Conservation (phyloP, 37 sponge, comb jelly and placozoan genomes). For the Diacarnus erythraeanus region DNA sequence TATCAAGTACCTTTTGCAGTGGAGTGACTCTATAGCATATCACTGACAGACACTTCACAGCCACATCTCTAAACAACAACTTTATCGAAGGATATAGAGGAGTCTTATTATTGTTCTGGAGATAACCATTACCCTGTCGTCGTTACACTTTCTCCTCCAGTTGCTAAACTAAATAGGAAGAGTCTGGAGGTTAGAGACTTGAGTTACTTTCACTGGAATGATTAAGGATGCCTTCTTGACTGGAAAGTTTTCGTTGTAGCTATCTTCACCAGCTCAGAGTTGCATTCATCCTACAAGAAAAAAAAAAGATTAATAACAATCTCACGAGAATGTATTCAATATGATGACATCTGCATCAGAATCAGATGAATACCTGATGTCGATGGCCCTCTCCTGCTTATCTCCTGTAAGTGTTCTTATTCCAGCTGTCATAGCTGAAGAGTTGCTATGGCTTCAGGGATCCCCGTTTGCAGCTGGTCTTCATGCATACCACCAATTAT, state of each 20-base stretch:
- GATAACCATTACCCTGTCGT: neutral
- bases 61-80: conserved; percentile 40
- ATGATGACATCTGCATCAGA: conserved; percentile 49
- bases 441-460: no score
- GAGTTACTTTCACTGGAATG: neutral
- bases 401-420: no score
- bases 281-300: conserved; percentile 21
- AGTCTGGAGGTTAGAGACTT: neutral
- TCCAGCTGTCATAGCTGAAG: no score
- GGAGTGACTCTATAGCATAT: neutral
- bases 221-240: neutral
- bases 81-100: conserved; percentile 33
- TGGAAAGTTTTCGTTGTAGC: neutral
- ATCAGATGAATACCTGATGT: conserved; percentile 66
- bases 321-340: conserved; percentile 43
- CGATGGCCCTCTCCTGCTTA: conserved; percentile 91
- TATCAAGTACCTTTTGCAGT: neutral
- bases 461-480: no score
- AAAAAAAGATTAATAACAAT: no score
- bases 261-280: conserved; percentile 6
- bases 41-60: neutral
- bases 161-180: neutral
- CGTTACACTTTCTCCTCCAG: neutral
- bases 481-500: no score
- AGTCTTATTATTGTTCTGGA: conserved; percentile 70